Evolutionary conservation across 1,140 invertebrate species (phyloP).

Genomic region (Leptestheria dahalacensis): DNA sequence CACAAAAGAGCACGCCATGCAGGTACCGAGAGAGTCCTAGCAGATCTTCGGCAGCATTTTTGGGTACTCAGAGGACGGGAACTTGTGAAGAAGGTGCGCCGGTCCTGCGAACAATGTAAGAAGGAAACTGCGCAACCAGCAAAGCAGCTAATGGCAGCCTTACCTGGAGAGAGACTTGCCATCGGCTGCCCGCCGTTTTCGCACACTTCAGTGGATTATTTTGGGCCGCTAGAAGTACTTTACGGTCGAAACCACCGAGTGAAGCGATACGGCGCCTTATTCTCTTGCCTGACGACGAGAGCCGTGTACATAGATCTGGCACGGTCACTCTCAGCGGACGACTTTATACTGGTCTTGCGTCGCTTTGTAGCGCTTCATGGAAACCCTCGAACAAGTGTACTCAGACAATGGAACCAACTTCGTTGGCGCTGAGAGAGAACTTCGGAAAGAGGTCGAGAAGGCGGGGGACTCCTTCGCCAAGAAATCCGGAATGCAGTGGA

Average conservation of each 20-base stretch:
- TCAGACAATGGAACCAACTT: slow-evolving; percentile 30
- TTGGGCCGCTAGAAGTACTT: neutral
- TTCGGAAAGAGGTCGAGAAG: slow-evolving; percentile 13
- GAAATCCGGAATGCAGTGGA: slow-evolving; percentile 23
- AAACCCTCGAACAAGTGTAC: slow-evolving; percentile 20
- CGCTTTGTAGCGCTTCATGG: slow-evolving; percentile 24
- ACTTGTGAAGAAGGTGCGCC: neutral
- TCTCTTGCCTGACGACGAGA: neutral
- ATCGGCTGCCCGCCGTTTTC: slow-evolving; percentile 1
- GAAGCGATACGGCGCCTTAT: slow-evolving; percentile 11
- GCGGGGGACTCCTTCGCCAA: neutral
- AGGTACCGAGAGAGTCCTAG: neutral
- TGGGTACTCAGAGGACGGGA: slow-evolving; percentile 9
- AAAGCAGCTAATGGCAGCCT: neutral
- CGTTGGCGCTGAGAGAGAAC: slow-evolving; percentile 20
- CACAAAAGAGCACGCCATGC: neutral
- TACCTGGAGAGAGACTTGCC: neutral
- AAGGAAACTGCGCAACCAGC: neutral
- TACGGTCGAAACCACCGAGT: neutral
- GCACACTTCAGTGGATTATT: slow-evolving; percentile 4
- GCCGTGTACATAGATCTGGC: slow-evolving; percentile 23
- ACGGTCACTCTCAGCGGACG: slow-evolving; percentile 24
- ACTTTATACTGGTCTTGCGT: slow-evolving; percentile 26
- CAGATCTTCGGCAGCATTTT: neutral
- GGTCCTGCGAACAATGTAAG: neutral